These are phyloP conservation scores for Dyspetes luteomarginatus DNA, from an alignment of 2,888 invertebrate species.

Conservation along the genomic window DNA sequence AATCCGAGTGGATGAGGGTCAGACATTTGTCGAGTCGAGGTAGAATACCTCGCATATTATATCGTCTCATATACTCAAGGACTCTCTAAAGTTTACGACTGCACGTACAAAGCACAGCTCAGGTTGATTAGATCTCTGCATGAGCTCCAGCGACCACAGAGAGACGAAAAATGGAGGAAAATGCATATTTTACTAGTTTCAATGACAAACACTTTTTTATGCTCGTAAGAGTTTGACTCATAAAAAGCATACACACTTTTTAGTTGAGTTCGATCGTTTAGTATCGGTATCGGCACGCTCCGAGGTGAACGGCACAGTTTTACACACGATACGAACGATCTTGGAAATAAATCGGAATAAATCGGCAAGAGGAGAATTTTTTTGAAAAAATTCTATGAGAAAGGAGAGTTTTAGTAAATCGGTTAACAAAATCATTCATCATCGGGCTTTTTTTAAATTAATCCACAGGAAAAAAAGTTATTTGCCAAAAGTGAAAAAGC, in stretches of 20 bases:
- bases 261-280: not conserved
- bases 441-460: too few species aligned
- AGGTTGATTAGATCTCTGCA: conserved; percentile 2
- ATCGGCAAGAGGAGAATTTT: not conserved
- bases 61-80: conserved; percentile 5
- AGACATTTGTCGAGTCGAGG: too few species aligned
- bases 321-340: not conserved
- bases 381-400: too few species aligned
- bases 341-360: not conserved
- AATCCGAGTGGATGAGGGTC: too few species aligned
- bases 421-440: too few species aligned
- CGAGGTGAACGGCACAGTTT: conserved; percentile 1
- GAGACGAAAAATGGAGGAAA: not conserved
- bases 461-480: too few species aligned
- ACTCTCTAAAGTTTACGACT: conserved; percentile 38
- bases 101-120: not conserved
- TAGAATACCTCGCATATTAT: not conserved
- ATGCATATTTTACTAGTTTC: not conserved
- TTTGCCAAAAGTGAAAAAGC: too few species aligned
- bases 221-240: not conserved
- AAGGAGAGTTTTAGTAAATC: too few species aligned
- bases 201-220: conserved; percentile 16
- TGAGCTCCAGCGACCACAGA: not conserved
- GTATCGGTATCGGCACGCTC: not conserved
- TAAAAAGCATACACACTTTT: not conserved